These are phyloP conservation scores for Parnassius smintheus DNA, from an alignment of 2,888 invertebrate genomes.

Conservation along the genomic window DNA sequence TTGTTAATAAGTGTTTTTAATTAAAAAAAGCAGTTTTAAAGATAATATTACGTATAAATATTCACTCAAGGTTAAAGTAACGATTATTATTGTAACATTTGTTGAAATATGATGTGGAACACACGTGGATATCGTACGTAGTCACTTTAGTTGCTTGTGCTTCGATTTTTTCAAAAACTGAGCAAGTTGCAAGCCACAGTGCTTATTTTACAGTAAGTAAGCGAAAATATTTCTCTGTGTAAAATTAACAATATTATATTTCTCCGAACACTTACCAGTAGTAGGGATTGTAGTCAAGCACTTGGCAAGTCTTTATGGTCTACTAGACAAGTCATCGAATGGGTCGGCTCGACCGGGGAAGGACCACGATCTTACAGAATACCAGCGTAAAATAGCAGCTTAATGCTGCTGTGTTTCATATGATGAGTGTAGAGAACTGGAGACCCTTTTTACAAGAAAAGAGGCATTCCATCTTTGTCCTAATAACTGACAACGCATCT, in stretches of 20 bases:
- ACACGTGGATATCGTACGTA: slow-evolving; percentile 23
- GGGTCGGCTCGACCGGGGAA: too few relatives aligned
- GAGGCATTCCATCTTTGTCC: too few relatives aligned
- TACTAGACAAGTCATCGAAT: neutral
- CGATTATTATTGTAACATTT: slow-evolving; percentile 17
- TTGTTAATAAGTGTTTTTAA: slow-evolving; percentile 25
- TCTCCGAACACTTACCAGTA: too few relatives aligned
- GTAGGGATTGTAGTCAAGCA: too few relatives aligned
- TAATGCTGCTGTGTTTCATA: too few relatives aligned
- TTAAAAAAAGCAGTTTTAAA: slow-evolving; percentile 30
- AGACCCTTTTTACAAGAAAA: too few relatives aligned
- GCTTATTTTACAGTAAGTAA: slow-evolving; percentile 22
- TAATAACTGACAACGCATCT: too few relatives aligned
- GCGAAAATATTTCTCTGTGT: neutral
- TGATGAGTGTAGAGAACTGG: too few relatives aligned
- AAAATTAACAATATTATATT: neutral
- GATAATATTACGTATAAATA: slow-evolving; percentile 10
- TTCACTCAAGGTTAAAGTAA: slow-evolving; percentile 5
- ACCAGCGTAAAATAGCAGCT: too few relatives aligned
- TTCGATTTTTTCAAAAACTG: slow-evolving; percentile 22
- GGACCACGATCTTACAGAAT: too few relatives aligned
- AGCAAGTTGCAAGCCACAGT: slow-evolving; percentile 4
- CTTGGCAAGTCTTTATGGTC: neutral
- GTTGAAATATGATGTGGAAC: slow-evolving; percentile 28
- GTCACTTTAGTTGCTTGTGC: slow-evolving; percentile 23